Conservation (phyloP, 2,113 vertebrate genomes). For the Sylvicapra grimmia region DNA sequence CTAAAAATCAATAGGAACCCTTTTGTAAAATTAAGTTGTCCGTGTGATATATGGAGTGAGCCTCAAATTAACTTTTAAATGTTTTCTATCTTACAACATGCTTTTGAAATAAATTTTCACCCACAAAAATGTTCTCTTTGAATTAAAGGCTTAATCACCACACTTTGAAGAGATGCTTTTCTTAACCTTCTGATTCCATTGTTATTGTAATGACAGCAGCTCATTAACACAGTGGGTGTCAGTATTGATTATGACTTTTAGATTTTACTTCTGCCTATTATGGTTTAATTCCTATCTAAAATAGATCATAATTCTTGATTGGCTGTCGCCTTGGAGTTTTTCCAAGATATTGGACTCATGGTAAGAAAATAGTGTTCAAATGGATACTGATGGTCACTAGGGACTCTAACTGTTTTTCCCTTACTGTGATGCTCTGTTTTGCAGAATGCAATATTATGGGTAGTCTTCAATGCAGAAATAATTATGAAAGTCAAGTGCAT, state of each 20-base stretch:
- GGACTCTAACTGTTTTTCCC: neutral
- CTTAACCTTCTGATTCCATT: conserved; percentile 29
- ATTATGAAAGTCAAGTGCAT: conserved; percentile 14
- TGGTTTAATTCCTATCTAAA: conserved; percentile 32
- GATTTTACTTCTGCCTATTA: neutral
- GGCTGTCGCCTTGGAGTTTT: neutral
- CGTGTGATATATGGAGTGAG: neutral
- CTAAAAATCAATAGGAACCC: neutral
- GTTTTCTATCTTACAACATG: neutral
- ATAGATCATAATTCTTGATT: conserved; percentile 17
- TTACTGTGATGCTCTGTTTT: neutral
- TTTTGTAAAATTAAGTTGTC: conserved; percentile 19
- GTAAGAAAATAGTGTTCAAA: conserved; percentile 1
- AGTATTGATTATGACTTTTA: conserved; percentile 48
- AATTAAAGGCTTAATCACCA: conserved; percentile 12
- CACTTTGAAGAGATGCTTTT: conserved; percentile 28
- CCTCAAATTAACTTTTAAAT: conserved; percentile 31
- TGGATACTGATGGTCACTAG: neutral
- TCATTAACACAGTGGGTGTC: conserved; percentile 45
- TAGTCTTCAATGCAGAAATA: conserved; percentile 6
- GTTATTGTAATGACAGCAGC: conserved; percentile 23
- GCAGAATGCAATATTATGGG: neutral
- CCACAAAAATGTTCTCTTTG: conserved; percentile 15
- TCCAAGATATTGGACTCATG: neutral
- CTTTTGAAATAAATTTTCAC: conserved; percentile 48